Base-by-base conservation (phyloP, 2,113 vertebrate species). In the Pseudorhombus dupliciocellatus region DNA sequence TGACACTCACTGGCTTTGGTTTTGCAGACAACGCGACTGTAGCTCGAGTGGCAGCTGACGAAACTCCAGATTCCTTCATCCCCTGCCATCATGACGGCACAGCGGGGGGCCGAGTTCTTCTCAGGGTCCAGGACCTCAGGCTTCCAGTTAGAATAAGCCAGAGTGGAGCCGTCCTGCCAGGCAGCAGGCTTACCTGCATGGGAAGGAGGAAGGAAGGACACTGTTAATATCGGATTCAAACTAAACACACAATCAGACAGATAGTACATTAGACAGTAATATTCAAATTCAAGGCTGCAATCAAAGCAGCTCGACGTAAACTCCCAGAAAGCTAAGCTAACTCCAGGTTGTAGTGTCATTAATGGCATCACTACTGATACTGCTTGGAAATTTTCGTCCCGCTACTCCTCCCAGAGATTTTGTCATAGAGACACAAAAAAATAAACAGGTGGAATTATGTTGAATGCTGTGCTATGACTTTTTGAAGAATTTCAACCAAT, bases 21-120 rank as follows among this genome's bases (percentile, higher is more conserved):
- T 94, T 96, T 95, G 90, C 98, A 99, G 85, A 98, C 92, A n/a
- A 96, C 92, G 66, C 97, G 95, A 69, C 94, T 95, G 60, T 64
- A 75, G 64, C 92, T 94, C 0, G 1, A 52, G 0, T 71, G 59
- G 83, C 98, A 99, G 82, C 86, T 90, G 44, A 92, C 94, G 65
- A 83, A 84, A 30, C 75, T 92, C 98, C 98, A 99, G 1, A 18
- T 79, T 74, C 96, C 97, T 54, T 82, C 20, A 0, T 78, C 92
- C 64, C 85, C 86, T 10, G 95, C 87, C 53, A 93, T 78, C 83
- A 98, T 92, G 82, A 97, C 81, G 5, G 92, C 93, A 75, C 98
- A 99, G 21, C 2, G 1, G 18, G 52, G 74, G 68, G 18, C 77
- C 22, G 50, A n/a, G 15, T 3, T 56, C 68, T 11, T 25, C 76